Conservation (phyloP, 2,888 invertebrate species). For the Eilema depressum region DNA sequence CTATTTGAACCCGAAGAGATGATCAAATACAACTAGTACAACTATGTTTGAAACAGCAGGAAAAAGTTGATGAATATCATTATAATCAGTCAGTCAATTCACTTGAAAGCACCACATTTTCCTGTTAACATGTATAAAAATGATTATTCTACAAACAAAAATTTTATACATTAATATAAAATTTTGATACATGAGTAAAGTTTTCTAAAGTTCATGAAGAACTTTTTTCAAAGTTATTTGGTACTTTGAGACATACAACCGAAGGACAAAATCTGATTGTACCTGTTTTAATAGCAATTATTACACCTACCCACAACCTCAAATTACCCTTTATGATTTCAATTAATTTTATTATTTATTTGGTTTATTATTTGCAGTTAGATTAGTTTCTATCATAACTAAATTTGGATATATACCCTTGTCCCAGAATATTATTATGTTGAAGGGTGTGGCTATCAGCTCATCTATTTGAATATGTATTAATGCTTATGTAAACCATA, state of each 20-base stretch:
- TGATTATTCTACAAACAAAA: neutral
- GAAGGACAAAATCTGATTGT: neutral
- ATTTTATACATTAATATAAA: neutral
- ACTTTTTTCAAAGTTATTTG: neutral
- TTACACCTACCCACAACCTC: slow-evolving; percentile 2
- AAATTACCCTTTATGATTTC: neutral
- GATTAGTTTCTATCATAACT: neutral
- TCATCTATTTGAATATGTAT: no score
- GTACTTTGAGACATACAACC: neutral
- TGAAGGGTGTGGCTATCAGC: no score
- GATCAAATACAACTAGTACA: neutral
- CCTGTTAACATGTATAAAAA: slow-evolving; percentile 4
- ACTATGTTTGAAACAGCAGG: neutral
- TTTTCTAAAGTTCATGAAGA: neutral
- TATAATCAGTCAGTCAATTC: neutral
- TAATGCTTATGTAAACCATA: no score
- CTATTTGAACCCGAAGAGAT: neutral
- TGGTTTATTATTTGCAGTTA: neutral
- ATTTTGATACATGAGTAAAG: neutral
- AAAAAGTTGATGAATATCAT: neutral
- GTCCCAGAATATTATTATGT: no score
- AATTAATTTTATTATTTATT: neutral
- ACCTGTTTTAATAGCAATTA: neutral
- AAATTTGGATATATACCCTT: neutral
- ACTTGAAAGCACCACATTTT: neutral